phyloP scores from a whole-genome alignment of 1,140 invertebrate genomes.

The Drosophila pruinosa region DNA sequence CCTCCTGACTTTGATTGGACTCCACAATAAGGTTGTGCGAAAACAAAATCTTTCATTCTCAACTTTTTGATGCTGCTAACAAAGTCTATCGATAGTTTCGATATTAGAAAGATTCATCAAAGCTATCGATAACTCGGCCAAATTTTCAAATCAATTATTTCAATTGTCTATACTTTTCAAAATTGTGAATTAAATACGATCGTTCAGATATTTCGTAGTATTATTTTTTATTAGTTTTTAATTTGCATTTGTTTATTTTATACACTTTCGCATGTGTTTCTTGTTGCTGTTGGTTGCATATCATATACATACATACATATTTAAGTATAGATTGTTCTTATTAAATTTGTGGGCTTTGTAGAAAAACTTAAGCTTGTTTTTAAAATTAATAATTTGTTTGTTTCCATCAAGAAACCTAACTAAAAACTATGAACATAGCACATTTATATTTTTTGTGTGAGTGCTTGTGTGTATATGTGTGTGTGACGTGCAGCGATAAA shows the following conservation, averaged over 20 bases:
- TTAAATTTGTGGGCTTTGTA: slow-evolving; percentile 72
- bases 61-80: background rate
- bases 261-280: slow-evolving; percentile 63
- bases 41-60: background rate
- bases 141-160: slow-evolving; percentile 1
- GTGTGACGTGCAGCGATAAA: slow-evolving; percentile 73
- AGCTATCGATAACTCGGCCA: no score
- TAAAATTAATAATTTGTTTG: slow-evolving; percentile 57
- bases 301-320: slow-evolving; percentile 43
- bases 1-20: slow-evolving; percentile 14
- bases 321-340: slow-evolving; percentile 44
- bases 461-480: slow-evolving; percentile 35
- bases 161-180: background rate
- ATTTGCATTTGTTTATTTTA: slow-evolving; percentile 45
- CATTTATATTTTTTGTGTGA: slow-evolving; percentile 48
- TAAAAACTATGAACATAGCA: slow-evolving; percentile 80
- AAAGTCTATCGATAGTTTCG: slow-evolving; percentile 11
- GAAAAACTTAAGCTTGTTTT: slow-evolving; percentile 65
- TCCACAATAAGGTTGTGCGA: background rate
- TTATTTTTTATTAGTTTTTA: slow-evolving; percentile 39
- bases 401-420: slow-evolving; percentile 60
- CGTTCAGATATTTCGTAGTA: slow-evolving; percentile 1
- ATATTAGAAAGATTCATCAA: no score
- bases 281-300: slow-evolving; percentile 18
- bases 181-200: background rate